Evolutionary conservation across 2,888 invertebrate species (phyloP).

Genomic region (Gisinianus flammeolus): DNA sequence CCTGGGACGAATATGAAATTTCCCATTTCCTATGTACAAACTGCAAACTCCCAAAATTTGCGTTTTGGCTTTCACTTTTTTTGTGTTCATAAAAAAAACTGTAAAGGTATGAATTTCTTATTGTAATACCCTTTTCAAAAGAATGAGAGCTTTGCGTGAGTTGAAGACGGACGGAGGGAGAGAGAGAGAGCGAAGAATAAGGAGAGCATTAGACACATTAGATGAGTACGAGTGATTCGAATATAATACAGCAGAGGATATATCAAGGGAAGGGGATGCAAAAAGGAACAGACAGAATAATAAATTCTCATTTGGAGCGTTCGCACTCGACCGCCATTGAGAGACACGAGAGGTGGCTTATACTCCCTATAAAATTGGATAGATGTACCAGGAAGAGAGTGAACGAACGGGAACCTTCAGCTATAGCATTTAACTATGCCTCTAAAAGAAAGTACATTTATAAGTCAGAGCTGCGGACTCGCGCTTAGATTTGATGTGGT

Average conservation of each 20-base stretch:
- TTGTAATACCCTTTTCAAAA: neutral
- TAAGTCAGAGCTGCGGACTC: neutral
- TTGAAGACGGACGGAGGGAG: no score
- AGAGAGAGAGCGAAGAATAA: neutral
- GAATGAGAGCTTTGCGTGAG: neutral
- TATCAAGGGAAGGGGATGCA: conserved; percentile 30
- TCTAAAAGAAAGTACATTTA: neutral
- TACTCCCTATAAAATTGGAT: neutral
- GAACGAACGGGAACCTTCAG: neutral
- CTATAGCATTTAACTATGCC: neutral
- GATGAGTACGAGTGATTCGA: neutral
- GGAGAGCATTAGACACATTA: neutral
- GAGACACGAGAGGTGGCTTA: neutral
- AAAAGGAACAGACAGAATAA: conserved; percentile 44
- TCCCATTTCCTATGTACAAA: no score
- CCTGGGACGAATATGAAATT: no score
- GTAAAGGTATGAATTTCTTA: neutral
- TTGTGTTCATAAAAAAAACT: no score
- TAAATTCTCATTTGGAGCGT: conserved; percentile 51
- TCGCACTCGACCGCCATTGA: conserved; percentile 15
- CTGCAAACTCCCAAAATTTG: no score
- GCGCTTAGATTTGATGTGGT: conserved; percentile 12
- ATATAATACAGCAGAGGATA: neutral
- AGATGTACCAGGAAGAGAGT: neutral
- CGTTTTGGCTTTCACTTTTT: no score